phyloP scores from a whole-genome alignment of 2,113 vertebrate genomes.

The Gavia stellata region DNA sequence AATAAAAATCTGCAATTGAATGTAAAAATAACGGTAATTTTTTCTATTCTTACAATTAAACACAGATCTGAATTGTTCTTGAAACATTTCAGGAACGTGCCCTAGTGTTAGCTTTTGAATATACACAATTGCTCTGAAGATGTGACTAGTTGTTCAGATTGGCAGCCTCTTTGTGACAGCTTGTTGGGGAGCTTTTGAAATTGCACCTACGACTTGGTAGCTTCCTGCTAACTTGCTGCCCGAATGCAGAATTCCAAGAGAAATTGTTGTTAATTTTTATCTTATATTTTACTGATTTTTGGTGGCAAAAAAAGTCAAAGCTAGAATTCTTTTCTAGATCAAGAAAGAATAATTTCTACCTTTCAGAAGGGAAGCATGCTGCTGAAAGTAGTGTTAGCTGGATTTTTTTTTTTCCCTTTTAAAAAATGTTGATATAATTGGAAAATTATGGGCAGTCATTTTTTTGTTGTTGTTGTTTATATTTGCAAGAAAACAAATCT shows the following conservation, averaged over 20 bases:
- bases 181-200: background rate
- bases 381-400: background rate
- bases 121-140: background rate
- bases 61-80: background rate
- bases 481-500: background rate
- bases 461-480: background rate
- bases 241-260: background rate
- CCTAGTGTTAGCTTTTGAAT: background rate
- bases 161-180: background rate
- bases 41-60: background rate
- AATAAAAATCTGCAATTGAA: background rate
- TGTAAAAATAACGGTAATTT: background rate
- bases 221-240: background rate
- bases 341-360: background rate
- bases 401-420: background rate
- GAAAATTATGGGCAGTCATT: background rate
- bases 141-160: background rate
- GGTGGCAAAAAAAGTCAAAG: background rate
- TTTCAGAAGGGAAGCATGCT: background rate
- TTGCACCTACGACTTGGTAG: background rate
- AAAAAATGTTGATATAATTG: background rate
- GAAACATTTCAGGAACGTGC: background rate
- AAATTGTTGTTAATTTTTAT: background rate
- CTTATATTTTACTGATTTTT: background rate
- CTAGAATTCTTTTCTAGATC: background rate